Base-by-base conservation (phyloP, 2,888 invertebrate species). In the Psylliodes chrysocephalus region DNA sequence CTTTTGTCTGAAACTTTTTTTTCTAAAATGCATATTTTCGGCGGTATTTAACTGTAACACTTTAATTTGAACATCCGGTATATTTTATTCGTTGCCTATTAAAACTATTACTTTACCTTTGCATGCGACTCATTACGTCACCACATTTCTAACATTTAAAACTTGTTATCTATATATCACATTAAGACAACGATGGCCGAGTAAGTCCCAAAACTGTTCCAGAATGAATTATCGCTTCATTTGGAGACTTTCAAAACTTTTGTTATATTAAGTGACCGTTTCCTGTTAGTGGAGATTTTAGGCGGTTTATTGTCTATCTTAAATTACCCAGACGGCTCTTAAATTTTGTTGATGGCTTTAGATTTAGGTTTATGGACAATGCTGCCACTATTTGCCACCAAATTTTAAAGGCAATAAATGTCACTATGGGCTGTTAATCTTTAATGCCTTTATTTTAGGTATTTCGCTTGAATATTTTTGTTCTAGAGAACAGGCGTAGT, bases 231-330 rank as follows among this genome's bases (percentile, higher is more conserved):
- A 66, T 66, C 47, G 60, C 55, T 62, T 67, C 46, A 59, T 62
- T 62, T 17, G 55, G 59, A 30, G 42, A 55, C 51, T 47, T 60
- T 51, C 55, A 4, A 42, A 10, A 42, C 19, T 59, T 54, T 53
- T 60, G 60, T 60, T 64, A 8, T 52, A 28, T 40, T 25, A 53
- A 66, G 66, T 64, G 66, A 67, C 66, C 66, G 38, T 67, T 67
- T 67, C 66, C 66, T 63, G 66, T 57, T 52, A 40, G 44, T 46
- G 62, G 52, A 51, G 35, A 55, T 57, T 63, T 62, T 52, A 57
- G 63, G 52, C 55, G 56, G 51, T 56, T 60, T 55, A 52, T 60
- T 64, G 53, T 60, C 60, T 52, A 30, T 42, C 51, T 52, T 51
- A 60, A 56, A 64, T 49, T 51, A 38, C 28, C 38, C 51, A 19